Evolutionary conservation across 35 echinoderm and acorn worm genomes (phyloP).

Genomic region (Apostichopus parvimensis): DNA sequence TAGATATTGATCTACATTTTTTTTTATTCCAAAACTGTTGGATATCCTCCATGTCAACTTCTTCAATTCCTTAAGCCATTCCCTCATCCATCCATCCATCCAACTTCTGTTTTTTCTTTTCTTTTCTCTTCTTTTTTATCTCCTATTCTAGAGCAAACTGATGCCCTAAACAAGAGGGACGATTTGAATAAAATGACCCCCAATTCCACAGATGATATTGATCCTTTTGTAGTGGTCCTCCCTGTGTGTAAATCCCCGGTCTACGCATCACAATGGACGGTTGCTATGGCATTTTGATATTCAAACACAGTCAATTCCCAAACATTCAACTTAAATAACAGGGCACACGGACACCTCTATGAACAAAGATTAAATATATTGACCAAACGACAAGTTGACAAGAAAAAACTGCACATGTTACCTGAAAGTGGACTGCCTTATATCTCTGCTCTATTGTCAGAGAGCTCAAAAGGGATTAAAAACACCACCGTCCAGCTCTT

Average conservation of each 20-base stretch:
- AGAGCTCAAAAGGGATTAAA: slow-evolving; percentile 19
- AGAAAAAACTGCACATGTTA: slow-evolving; percentile 27
- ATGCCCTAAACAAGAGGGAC: slow-evolving; percentile 11
- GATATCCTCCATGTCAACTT: too few relatives aligned
- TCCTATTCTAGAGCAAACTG: slow-evolving; percentile 15
- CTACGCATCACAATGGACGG: neutral
- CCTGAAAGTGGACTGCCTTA: neutral
- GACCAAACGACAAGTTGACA: slow-evolving; percentile 16
- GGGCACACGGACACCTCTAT: neutral
- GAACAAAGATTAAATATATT: slow-evolving; percentile 41
- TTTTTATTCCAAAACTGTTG: too few relatives aligned
- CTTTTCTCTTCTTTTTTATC: neutral
- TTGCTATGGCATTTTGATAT: slow-evolving; percentile 49
- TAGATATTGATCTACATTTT: neutral
- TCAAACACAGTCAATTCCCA: slow-evolving; percentile 27
- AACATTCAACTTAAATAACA: neutral
- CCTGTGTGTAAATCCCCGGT: slow-evolving; percentile 14
- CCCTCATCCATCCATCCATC: neutral
- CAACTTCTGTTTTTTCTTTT: neutral
- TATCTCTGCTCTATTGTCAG: slow-evolving; percentile 4
- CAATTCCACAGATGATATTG: slow-evolving; percentile 43
- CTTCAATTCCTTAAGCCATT: neutral
- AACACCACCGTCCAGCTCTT: neutral
- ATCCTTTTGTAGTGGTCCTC: slow-evolving; percentile 25
- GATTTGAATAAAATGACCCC: slow-evolving; percentile 46